Base-by-base conservation (phyloP, 2,888 invertebrate species). In the Biston stratarius region DNA sequence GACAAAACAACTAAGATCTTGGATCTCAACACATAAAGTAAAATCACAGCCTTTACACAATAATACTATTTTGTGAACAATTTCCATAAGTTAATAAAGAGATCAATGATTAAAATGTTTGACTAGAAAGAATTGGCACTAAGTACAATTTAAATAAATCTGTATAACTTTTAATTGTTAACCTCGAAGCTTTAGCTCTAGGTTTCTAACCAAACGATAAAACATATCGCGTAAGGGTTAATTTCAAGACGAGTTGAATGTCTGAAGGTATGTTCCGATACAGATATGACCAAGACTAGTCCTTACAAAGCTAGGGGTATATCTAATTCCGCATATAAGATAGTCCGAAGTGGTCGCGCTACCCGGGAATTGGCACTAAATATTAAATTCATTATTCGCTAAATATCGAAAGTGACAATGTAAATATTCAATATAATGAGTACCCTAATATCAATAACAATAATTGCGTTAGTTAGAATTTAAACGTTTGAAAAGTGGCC, bases 11-110 rank as follows among this genome's bases (percentile, higher is more conserved):
- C 78, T 74, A 76, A 82, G 84, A 89, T 89, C 87, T 85, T 83
- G 80, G 88, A 86, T 88, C 87, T 81, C 80, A 85, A 82, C 80
- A 83, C 82, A 85, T 81, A 90, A 92, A 91, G 81, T 83, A 89
- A 75, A 91, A 85, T 93, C 93, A 93, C 93, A 93, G 93, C 93
- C 92, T 84, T 89, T 78, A 88, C 81, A 87, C 77, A 86, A 55
- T 86, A 88, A 88, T 81, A 77, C 81, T 81, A 79, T 74, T 75
- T 78, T 74, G 74, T 77, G 75, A 76, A 75, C 70, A 72, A 79
- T 64, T 71, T 70, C 67, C 69, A 63, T 70, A 66, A 64, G 68
- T 58, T 69, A 72, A 68, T 62, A 61, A 60, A 67, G 64, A 73
- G 71, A 70, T 66, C 63, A 69, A 71, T 73, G 82, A 56, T 24